Base-by-base conservation (phyloP, 2,797 vertebrate species). In the Hippopotamyrus pictus region DNA sequence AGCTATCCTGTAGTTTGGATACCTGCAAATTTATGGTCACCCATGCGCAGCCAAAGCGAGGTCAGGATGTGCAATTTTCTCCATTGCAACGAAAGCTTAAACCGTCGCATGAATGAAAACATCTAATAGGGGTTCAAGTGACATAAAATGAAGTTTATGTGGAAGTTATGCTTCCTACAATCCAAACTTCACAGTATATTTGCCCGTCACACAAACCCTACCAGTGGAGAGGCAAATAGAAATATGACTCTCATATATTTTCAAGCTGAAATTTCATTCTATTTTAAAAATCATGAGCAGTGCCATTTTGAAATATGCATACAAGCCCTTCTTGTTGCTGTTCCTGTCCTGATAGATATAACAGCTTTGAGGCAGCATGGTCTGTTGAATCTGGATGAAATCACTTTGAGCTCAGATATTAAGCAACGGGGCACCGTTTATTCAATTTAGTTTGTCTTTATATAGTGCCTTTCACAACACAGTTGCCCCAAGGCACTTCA, bases 301-400 rank as follows among this genome's bases (percentile, higher is more conserved):
- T 90, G 92, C 89, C 90, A n/a, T 90, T 1, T 44, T 50, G 84
- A 91, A 91, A 92, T 89, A 92, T 48, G 19, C 3, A 83, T 83
- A 22, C 79, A 83, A n/a, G 44, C 2, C 95, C 95, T 95, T 97
- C 95, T 94, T 97, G 95, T 96, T 97, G 95, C 96, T 96, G 94
- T 97, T 96, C 53, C 92, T 96, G 93, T 95, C 95, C 91, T 97
- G 93, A 92, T 96, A 96, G 92, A 96, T 90, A 19, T 96, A 96
- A 90, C 96, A 97, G 91, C 96, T 94, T 93, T 96, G 96, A 90
- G 96, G 96, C 94, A 96, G 94, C 90, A 95, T 95, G 37, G 69
- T 0, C 94, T 97, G 1, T 93, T 93, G 93, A 96, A 95, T 94
- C 96, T 93, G 65, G 95, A 95, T 92, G 96, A 97, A 0, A 95